These are phyloP conservation scores for Ischnura elegans DNA, from an alignment of 2,888 invertebrate species.

Conservation along the genomic window DNA sequence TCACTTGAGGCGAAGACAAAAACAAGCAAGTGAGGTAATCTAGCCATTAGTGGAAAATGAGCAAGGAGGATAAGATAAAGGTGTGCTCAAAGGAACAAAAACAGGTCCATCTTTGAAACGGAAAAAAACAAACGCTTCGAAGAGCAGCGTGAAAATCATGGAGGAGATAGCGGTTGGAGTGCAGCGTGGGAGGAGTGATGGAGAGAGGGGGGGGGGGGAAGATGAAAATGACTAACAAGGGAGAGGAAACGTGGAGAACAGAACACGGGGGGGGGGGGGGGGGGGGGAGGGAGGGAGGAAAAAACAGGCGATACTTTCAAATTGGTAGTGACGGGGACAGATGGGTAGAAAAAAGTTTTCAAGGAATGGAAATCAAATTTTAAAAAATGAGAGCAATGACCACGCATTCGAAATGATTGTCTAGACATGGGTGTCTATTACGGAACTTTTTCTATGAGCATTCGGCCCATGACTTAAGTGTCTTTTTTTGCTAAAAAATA, in stretches of 20 bases:
- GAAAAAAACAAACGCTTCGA: neutral
- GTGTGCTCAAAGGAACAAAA: neutral
- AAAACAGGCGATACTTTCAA: neutral
- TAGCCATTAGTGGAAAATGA: conserved; percentile 12
- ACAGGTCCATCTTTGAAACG: neutral
- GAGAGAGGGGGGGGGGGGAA: neutral
- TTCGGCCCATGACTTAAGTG: no score
- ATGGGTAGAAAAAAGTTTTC: neutral
- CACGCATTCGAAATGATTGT: neutral
- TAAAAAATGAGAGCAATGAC: neutral
- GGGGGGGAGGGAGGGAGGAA: neutral
- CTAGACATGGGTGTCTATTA: no score
- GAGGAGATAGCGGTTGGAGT: neutral
- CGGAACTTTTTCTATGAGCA: no score
- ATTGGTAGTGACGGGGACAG: neutral
- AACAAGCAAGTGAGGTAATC: conserved; percentile 11
- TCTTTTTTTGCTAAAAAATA: no score
- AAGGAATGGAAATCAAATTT: neutral
- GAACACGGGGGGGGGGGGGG: neutral
- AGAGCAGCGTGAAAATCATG: neutral
- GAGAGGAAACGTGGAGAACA: neutral
- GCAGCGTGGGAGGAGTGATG: neutral
- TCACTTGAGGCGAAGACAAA: neutral
- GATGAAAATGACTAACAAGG: no score
- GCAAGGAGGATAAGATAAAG: neutral